phyloP scores from a whole-genome alignment of 2,797 vertebrate genomes.

The Muscicapa striata region DNA sequence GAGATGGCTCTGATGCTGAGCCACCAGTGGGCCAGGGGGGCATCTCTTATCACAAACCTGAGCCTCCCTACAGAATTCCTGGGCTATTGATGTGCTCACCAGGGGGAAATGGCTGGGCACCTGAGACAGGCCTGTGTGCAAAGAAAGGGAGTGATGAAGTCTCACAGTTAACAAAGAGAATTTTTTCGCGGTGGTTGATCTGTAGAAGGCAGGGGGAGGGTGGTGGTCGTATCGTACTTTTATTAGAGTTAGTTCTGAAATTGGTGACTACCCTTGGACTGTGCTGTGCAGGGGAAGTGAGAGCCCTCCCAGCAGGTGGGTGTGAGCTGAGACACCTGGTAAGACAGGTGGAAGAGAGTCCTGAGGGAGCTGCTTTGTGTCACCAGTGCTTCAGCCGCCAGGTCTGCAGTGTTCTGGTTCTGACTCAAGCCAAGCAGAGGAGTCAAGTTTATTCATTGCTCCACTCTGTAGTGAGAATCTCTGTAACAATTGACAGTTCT shows the following conservation, averaged over 20 bases:
- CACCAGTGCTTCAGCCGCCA: accelerated
- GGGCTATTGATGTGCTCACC: background rate
- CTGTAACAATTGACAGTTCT: constrained; percentile 7
- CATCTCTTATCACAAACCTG: accelerated
- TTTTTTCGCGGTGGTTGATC: background rate
- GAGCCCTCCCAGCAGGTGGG: background rate
- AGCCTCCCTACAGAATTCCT: background rate
- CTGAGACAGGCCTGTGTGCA: accelerated
- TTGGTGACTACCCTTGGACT: background rate
- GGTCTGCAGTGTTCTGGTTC: background rate
- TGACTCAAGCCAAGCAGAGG: background rate
- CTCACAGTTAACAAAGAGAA: background rate
- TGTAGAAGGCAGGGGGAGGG: background rate
- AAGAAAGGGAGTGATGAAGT: accelerated
- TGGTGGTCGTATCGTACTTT: background rate
- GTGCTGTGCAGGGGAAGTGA: background rate
- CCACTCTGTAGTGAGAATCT: background rate
- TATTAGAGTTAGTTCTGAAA: background rate
- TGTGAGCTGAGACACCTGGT: background rate
- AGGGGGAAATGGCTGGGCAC: accelerated
- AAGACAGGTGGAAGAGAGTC: background rate
- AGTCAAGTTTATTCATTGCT: background rate
- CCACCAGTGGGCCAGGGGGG: too few species aligned
- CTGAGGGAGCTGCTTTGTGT: background rate
- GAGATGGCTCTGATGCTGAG: background rate